Conservation (phyloP, 2,888 invertebrate genomes). For the Trissolcus japonicus region DNA sequence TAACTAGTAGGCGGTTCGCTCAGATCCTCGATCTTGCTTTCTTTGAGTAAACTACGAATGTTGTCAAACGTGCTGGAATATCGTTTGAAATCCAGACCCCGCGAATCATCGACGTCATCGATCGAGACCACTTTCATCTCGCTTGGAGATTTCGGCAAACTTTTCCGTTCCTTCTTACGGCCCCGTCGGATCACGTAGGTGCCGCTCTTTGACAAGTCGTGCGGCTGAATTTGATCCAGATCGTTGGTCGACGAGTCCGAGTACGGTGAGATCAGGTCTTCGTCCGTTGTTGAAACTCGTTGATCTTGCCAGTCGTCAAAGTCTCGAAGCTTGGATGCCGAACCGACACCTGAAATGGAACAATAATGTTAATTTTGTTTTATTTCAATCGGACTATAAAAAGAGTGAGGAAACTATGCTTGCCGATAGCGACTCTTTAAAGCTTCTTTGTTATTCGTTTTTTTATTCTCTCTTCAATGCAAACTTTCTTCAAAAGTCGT, state of each 20-base stretch:
- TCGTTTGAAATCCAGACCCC: constrained; percentile 81
- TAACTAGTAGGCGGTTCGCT: constrained; percentile 48
- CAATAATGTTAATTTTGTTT: too few species aligned
- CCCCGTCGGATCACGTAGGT: constrained; percentile 90
- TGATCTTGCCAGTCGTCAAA: constrained; percentile 87
- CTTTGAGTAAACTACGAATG: constrained; percentile 84
- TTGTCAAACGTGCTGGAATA: constrained; percentile 88
- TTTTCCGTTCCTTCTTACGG: constrained; percentile 81
- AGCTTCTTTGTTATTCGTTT: background rate
- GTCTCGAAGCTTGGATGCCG: constrained; percentile 83
- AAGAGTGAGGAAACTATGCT: too few species aligned
- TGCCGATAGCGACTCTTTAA: too few species aligned
- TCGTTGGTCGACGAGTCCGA: constrained; percentile 80
- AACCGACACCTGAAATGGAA: constrained; percentile 80
- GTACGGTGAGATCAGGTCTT: constrained; percentile 83
- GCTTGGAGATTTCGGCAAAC: constrained; percentile 79
- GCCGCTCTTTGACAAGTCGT: constrained; percentile 80
- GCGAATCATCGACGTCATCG: constrained; percentile 78
- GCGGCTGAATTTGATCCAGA: constrained; percentile 71
- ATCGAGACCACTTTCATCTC: constrained; percentile 78
- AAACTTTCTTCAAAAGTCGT: constrained; percentile 18
- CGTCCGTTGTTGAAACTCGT: constrained; percentile 82
- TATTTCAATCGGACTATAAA: too few species aligned
- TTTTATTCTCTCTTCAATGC: constrained; percentile 6
- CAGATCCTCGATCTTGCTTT: constrained; percentile 79